A percentile compares a stretch with the other conserved stretches of the same genome.
These are phyloP conservation scores for Centropus unirufus DNA, from an alignment of 2,113 vertebrate genomes.

Conservation along the genomic window DNA sequence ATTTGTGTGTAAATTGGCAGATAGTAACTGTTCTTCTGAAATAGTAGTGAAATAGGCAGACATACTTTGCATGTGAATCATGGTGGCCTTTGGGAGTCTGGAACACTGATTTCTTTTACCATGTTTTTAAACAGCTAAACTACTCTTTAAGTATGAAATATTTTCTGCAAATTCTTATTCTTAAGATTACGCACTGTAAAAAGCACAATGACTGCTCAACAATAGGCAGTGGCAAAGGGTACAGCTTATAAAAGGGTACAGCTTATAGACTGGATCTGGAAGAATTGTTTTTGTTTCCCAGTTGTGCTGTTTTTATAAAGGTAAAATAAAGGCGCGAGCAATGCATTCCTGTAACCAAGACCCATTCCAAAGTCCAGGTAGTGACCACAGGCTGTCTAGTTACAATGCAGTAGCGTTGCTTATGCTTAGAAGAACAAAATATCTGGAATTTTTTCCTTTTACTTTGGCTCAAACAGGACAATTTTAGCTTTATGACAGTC, in stretches of 20 bases:
- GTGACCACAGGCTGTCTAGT: not conserved
- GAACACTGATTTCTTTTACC: not conserved
- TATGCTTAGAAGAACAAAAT: not conserved
- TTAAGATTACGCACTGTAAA: not conserved
- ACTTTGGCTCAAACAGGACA: not conserved
- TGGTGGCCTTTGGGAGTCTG: not conserved
- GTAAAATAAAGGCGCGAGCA: not conserved
- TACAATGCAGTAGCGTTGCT: not conserved
- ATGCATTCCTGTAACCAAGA: not conserved
- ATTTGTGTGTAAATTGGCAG: constrained; percentile 19
- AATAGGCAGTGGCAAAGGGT: not conserved
- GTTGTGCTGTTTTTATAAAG: not conserved
- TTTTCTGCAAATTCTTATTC: not conserved
- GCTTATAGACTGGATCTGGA: not conserved
- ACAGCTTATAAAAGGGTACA: not conserved
- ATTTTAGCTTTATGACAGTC: not conserved
- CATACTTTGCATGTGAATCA: constrained; percentile 11
- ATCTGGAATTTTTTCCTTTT: not conserved
- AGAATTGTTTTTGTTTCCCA: not conserved
- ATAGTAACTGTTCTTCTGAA: not conserved
- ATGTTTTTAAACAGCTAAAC: not conserved
- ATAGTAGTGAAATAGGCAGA: not conserved
- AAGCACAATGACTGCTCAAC: not conserved
- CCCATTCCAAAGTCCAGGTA: not conserved
- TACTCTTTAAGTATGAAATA: not conserved